phyloP scores from a whole-genome alignment of 2,113 vertebrate genomes.

The Microtus ochrogaster region DNA sequence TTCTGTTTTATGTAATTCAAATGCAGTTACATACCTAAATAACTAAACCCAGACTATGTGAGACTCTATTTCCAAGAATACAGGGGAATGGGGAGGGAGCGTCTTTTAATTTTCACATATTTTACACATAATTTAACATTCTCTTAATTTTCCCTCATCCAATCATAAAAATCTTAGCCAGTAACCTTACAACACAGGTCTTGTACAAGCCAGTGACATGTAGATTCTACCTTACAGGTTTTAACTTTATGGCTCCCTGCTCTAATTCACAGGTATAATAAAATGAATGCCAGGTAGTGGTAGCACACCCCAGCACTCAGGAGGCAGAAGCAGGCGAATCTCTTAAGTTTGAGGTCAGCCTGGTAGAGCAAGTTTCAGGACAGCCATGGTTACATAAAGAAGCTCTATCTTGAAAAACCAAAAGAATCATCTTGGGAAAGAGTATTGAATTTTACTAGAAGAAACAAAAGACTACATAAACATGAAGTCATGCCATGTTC shows the following conservation, averaged over 20 bases:
- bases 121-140: constrained; percentile 22
- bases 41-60: background rate
- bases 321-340: background rate
- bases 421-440: background rate
- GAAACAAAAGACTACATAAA: background rate
- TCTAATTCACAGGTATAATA: background rate
- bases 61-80: background rate
- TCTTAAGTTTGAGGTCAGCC: background rate
- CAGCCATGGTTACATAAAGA: background rate
- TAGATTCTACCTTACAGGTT: background rate
- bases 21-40: background rate
- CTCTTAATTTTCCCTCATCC: background rate
- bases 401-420: background rate
- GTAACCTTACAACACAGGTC: background rate
- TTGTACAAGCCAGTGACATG: background rate
- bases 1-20: background rate
- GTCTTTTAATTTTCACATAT: constrained; percentile 21
- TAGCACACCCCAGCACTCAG: background rate
- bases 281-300: background rate
- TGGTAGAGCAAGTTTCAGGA: background rate
- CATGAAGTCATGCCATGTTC: background rate
- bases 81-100: background rate
- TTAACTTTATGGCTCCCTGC: background rate
- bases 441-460: background rate
- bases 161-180: constrained; percentile 41